Evolutionary conservation across 2,888 invertebrate species (phyloP).

Genomic region (Eupithecia dodoneata): DNA sequence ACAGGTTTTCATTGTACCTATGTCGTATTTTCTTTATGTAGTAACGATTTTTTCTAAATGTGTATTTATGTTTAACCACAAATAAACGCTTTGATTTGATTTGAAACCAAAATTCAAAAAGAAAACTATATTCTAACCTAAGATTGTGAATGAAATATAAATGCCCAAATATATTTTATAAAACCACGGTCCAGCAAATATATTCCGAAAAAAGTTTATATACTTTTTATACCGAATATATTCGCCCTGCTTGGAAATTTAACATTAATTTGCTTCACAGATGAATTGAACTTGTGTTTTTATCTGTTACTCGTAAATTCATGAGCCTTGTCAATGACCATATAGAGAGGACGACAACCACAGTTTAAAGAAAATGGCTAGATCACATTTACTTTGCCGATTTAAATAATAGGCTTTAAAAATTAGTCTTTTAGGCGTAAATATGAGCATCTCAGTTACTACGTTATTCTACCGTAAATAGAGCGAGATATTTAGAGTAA

Average conservation of each 20-base stretch:
- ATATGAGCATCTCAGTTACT: neutral
- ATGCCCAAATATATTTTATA: neutral
- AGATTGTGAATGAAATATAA: neutral
- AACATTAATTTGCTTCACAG: slow-evolving; percentile 24
- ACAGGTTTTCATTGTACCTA: no score
- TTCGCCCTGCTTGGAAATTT: slow-evolving; percentile 19
- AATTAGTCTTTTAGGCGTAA: neutral
- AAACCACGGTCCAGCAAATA: neutral
- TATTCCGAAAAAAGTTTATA: neutral
- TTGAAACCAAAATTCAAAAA: no score
- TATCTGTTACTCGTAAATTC: slow-evolving; percentile 20
- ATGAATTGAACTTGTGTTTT: slow-evolving; percentile 19
- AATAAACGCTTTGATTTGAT: no score
- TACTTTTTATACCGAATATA: slow-evolving; percentile 22
- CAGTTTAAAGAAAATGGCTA: slow-evolving; percentile 10
- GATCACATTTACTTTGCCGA: neutral
- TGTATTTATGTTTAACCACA: no score
- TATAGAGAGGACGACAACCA: slow-evolving; percentile 13
- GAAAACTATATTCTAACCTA: neutral
- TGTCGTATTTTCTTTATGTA: no score
- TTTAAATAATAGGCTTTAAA: neutral
- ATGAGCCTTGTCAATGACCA: slow-evolving; percentile 31
- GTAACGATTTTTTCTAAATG: no score
- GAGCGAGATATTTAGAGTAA: no score
- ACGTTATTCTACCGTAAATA: no score